Conservation (phyloP, 2,797 vertebrate species). For the Poeciliopsis gracilis region DNA sequence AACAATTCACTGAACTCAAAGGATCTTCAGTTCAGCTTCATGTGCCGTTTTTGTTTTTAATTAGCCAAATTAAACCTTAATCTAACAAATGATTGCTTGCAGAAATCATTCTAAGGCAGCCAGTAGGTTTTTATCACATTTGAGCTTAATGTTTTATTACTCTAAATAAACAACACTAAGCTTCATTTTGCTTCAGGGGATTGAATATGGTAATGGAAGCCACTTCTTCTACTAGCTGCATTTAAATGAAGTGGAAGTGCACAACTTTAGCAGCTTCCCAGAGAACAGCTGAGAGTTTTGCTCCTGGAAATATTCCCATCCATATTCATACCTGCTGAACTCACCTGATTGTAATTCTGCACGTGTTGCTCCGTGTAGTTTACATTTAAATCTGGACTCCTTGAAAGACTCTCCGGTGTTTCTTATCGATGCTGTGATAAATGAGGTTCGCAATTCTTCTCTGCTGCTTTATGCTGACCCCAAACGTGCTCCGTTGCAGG, state of each 20-base stretch:
- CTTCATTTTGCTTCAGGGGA: constrained; percentile 65
- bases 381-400: constrained; percentile 38
- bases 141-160: constrained; percentile 65
- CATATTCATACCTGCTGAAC: constrained; percentile 69
- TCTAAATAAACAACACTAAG: constrained; percentile 67
- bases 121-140: constrained; percentile 66
- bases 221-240: constrained; percentile 50
- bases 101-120: constrained; percentile 51
- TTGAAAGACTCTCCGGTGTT: constrained; percentile 38
- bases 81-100: constrained; percentile 51
- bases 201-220: constrained; percentile 65
- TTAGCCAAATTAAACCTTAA: constrained; percentile 46
- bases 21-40: constrained; percentile 16
- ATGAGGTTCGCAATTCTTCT: constrained; percentile 26
- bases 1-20: constrained; percentile 25
- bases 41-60: constrained; percentile 36
- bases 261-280: constrained; percentile 45
- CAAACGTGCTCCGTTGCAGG: constrained; percentile 55
- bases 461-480: constrained; percentile 10
- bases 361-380: constrained; percentile 35
- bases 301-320: constrained; percentile 53
- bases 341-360: constrained; percentile 56
- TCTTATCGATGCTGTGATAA: constrained; percentile 37
- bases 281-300: constrained; percentile 32
- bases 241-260: constrained; percentile 66